Conservation (phyloP, 2,113 vertebrate genomes). For the Rhegmatorhina hoffmannsi region DNA sequence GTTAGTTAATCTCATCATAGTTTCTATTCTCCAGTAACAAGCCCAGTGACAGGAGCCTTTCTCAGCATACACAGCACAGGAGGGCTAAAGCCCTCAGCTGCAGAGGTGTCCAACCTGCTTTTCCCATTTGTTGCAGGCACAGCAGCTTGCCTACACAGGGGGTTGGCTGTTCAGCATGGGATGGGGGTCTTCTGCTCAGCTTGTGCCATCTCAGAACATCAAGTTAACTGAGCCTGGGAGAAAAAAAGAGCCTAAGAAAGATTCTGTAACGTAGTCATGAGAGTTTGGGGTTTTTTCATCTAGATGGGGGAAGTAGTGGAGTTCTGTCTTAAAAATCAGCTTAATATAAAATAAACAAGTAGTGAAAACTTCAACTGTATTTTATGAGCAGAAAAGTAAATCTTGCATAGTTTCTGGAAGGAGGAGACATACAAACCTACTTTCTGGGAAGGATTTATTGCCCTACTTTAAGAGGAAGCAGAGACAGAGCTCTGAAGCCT, state of each 20-base stretch:
- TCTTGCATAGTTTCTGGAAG: neutral
- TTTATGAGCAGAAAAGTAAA: neutral
- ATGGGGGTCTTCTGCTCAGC: neutral
- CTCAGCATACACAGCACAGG: neutral
- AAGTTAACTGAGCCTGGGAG: neutral
- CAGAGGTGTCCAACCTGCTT: neutral
- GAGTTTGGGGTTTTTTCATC: neutral
- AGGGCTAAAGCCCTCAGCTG: neutral
- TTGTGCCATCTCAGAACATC: neutral
- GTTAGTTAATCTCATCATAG: neutral
- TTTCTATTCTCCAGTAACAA: neutral
- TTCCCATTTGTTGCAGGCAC: neutral
- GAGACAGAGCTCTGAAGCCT: neutral
- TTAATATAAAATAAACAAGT: neutral
- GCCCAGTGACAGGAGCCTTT: neutral
- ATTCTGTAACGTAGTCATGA: neutral
- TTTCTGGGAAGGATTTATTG: neutral
- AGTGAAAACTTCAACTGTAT: neutral
- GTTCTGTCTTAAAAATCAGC: neutral
- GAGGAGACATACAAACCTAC: neutral
- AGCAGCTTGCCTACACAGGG: neutral
- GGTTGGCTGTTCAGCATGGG: neutral
- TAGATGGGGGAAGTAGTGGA: neutral
- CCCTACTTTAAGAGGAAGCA: neutral
- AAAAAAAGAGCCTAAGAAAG: neutral